Percentiles rank a stretch among this genome's conserved stretches.
phyloP scores from a whole-genome alignment of 2,888 invertebrate species.

The Campaea margaritaria region DNA sequence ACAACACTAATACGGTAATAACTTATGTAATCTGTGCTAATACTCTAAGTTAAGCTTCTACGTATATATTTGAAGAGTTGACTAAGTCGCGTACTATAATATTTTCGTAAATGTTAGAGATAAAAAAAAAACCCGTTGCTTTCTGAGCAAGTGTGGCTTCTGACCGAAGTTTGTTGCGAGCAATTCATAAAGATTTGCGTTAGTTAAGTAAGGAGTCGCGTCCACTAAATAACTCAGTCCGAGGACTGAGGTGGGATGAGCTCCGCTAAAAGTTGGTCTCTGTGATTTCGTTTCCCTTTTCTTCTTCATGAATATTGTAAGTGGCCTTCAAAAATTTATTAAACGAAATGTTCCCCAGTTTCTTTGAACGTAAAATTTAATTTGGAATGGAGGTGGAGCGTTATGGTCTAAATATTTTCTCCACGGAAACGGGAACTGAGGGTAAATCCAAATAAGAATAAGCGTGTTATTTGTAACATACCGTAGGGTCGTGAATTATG shows the following conservation, averaged over 20 bases:
- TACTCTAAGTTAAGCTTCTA: no score
- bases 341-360: conserved; percentile 51
- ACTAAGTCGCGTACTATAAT: no score
- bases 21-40: no score
- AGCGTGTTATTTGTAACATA: conserved; percentile 20
- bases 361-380: conserved; percentile 55
- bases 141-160: conserved; percentile 6
- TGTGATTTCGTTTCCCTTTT: conserved; percentile 52
- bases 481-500: conserved; percentile 9
- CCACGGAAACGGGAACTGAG: conserved; percentile 23
- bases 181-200: conserved; percentile 39
- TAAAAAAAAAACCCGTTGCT: no score
- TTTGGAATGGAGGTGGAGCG: conserved; percentile 44
- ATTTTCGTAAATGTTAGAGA: no score
- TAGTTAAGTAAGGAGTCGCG: conserved; percentile 25
- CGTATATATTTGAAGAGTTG: no score
- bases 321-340: conserved; percentile 55
- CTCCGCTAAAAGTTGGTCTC: conserved; percentile 45
- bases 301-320: conserved; percentile 54
- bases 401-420: conserved; percentile 51
- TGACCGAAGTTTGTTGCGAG: conserved; percentile 11
- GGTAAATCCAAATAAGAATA: conserved; percentile 24
- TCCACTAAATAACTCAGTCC: conserved; percentile 39
- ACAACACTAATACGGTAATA: no score
- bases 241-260: conserved; percentile 27